Evolutionary conservation across 2,797 vertebrate species (phyloP).

Genomic region (Lycodopsis pacificus): DNA sequence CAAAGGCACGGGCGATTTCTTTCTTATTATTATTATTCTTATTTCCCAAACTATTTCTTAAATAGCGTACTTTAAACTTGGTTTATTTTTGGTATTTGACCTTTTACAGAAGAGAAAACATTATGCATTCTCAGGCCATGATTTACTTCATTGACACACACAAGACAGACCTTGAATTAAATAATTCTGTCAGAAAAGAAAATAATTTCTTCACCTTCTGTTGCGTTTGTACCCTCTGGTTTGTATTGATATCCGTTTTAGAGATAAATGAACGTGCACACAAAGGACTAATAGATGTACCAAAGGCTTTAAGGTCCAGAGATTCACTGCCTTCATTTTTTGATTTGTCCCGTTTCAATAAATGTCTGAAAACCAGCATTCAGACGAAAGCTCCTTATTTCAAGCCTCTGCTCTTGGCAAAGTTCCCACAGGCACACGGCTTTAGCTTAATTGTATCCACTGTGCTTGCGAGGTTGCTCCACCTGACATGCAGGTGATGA

Average conservation of each 20-base stretch:
- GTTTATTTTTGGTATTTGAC: background rate
- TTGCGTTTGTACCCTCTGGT: background rate
- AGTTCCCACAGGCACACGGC: slow-evolving; percentile 35
- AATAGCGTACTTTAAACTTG: background rate
- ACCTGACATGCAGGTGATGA: slow-evolving; percentile 61
- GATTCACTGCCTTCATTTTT: background rate
- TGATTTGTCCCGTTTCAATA: background rate
- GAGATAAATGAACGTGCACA: too few relatives aligned
- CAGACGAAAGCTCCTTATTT: slow-evolving; percentile 1
- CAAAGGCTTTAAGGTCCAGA: background rate
- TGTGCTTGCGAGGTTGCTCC: slow-evolving; percentile 44
- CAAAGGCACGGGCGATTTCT: background rate
- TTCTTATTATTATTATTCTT: too few relatives aligned
- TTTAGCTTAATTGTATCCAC: slow-evolving; percentile 61
- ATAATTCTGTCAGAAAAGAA: background rate
- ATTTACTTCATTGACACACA: background rate
- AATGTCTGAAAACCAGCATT: slow-evolving; percentile 4
- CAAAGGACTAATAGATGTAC: background rate
- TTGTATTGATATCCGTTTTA: too few relatives aligned
- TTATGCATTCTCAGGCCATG: background rate
- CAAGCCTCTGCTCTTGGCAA: slow-evolving; percentile 35
- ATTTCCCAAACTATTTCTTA: background rate
- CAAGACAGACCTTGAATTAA: background rate
- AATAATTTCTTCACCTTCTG: background rate
- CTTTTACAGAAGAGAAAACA: background rate